Evolutionary conservation across 2,797 vertebrate species (phyloP), one percentile per base, ranked within the genome.

Genomic region (Esox lucius): DNA sequence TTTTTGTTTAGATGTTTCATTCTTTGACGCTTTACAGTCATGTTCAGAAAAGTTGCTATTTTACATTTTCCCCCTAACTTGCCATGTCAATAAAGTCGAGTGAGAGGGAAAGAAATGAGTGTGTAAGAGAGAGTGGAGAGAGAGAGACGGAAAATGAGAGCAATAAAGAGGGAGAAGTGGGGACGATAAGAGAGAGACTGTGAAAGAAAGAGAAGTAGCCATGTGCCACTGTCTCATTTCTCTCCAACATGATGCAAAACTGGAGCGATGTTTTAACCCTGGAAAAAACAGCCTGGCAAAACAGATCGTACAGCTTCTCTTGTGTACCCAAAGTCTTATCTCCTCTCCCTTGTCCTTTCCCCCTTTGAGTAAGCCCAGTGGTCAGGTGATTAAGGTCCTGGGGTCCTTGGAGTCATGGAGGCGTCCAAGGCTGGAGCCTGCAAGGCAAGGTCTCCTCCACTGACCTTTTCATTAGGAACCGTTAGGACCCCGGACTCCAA

Each of bases 401-500:
- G 56, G 22, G 56, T 59, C 22, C 51, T 59, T 65, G 28, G 62
- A 65, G 62, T 28, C 62, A 33, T 33, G 2, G 35, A 35, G 66
- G 66, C 83, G 62, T 89, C 83, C 53, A 11, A 84, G 83, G 77
- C 81, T 86, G 82, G 79, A 88, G 89, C 75, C 88, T 80, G 78
- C 82, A 87, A 66, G 75, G 80, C 67, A 75, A 24, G 39, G 68
- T 73, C 59, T 71, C 51, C 33, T 68, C 65, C 85, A 88, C 90
- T 90, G 89, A 81, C 31, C 66, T 42, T 9, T n/a, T 68, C 35
- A 68, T 68, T 35, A 68, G 19, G 75, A 77, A 79, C 84, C 85
- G 85, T 91, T 90, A 85, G 85, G 83, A 84, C 85, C 79, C 81
- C 82, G 67, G 83, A 78, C 75, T 88, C 83, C 81, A 88, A 88